These are phyloP conservation scores for Heliothis subflexa DNA, from an alignment of 1,140 invertebrate genomes.

Conservation along the genomic window DNA sequence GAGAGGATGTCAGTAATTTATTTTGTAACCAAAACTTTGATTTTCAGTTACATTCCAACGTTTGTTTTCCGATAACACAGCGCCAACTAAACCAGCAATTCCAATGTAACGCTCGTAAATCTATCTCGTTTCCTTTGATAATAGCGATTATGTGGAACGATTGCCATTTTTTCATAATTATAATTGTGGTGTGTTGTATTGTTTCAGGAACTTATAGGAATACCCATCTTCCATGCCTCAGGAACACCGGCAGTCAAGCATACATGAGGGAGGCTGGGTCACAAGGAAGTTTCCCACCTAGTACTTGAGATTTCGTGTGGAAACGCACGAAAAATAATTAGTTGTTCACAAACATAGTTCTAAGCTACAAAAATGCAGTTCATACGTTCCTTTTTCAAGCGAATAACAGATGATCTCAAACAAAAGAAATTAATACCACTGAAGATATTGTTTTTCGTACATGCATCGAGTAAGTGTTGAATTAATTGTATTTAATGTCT, in stretches of 20 bases:
- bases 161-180: neutral
- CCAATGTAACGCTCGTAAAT: slow-evolving; percentile 1
- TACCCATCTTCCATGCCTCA: slow-evolving; percentile 72
- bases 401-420: slow-evolving; percentile 90
- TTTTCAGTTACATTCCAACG: neutral
- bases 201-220: slow-evolving; percentile 57
- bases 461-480: slow-evolving; percentile 90
- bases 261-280: slow-evolving; percentile 66
- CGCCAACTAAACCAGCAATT: neutral
- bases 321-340: neutral
- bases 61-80: slow-evolving; percentile 20
- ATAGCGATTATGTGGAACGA: neutral
- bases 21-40: neutral
- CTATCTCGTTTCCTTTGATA: slow-evolving; percentile 12
- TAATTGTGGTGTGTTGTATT: slow-evolving; percentile 31
- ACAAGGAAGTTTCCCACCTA: slow-evolving; percentile 72
- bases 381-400: slow-evolving; percentile 87
- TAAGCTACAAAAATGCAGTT: slow-evolving; percentile 85
- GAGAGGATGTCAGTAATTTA: neutral
- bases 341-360: neutral
- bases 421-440: slow-evolving; percentile 91
- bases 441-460: slow-evolving; percentile 92
- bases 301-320: slow-evolving; percentile 16
- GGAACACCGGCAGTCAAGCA: slow-evolving; percentile 56
- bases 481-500: neutral